Base-by-base conservation (phyloP, 2,113 vertebrate species). In the Isichthys henryi region DNA sequence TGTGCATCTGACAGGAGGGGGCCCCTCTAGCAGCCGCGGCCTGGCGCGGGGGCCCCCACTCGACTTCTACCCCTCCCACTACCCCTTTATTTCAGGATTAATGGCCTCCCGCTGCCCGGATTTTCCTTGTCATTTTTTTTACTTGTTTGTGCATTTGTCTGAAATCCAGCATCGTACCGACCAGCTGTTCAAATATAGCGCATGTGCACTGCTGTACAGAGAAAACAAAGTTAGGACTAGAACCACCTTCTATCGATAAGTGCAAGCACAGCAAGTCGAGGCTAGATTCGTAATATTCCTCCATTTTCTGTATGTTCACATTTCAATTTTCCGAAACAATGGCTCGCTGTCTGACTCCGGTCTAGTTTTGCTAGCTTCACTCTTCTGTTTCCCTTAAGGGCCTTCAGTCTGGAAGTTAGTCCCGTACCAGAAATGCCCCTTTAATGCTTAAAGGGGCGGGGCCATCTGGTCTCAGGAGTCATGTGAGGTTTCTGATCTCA, bases 401-500 rank as follows among this genome's bases (percentile, higher is more conserved):
- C 19, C 19, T 77, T 48, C 35, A 39, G 62, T 77, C 11, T 45
- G 53, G 17, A 58, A 62, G 39, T 43, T 5, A 52, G 53, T 23
- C 48, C 46, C 43, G 21, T 13, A 35, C 13, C 88, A 15, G 88
- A 80, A 23, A 89, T 19, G 43, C 35, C 77, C 77, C 48, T 80
- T 58, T 56, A 56, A 84, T 48, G 39, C 83, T 46, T 45, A 84
- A 82, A 19, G 52, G 77, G 80, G 17, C 23, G 35, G 88, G 17
- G 27, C 48, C 5, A 53, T 88, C 21, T 35, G 66, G 46, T 90
- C 46, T 88, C 23, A 45, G 87, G 10, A 89, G 88, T 90, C 93
- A 93, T 86, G 90, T 89, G 90, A 93, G 77, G 66, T 92, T 91
- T 90, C 90, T 88, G 89, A 91, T 90, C 91, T 92, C 93, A 89